A percentile compares a stretch with the other conserved stretches of the same genome.
phyloP scores from a whole-genome alignment of 2,797 vertebrate genomes.

The Oreochromis grahami region DNA sequence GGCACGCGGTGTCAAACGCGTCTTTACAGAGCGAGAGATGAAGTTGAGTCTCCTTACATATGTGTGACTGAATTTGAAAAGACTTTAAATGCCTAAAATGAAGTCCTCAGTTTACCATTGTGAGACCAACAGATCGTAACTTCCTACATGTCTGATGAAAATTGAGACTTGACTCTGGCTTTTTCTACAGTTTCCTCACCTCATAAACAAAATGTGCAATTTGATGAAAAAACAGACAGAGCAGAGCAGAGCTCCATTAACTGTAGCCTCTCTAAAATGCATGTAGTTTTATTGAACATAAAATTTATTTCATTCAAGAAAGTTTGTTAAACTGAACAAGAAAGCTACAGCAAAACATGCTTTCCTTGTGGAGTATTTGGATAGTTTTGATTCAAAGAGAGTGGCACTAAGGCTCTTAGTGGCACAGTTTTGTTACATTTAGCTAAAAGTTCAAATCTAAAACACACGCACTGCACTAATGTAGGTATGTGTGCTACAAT shows the following conservation, averaged over 20 bases:
- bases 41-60: background rate
- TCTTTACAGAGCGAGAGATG: background rate
- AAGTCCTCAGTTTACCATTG: background rate
- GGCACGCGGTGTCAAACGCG: background rate
- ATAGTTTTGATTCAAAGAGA: background rate
- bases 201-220: too few species aligned
- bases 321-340: background rate
- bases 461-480: fast-evolving
- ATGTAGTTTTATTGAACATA: background rate
- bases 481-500: background rate
- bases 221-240: too few species aligned
- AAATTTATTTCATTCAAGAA: fast-evolving
- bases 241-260: background rate
- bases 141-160: fast-evolving
- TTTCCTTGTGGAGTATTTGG: background rate
- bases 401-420: fast-evolving
- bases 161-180: background rate
- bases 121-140: background rate
- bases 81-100: background rate
- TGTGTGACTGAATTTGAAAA: background rate
- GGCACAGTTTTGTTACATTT: background rate
- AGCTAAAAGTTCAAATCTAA: background rate
- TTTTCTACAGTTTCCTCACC: fast-evolving
- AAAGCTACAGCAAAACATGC: background rate
- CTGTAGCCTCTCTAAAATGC: background rate